A percentile compares a stretch with the other conserved stretches of the same genome.
These are phyloP conservation scores for Cyaniris semiargus DNA, from an alignment of 2,888 invertebrate species.

Conservation along the genomic window DNA sequence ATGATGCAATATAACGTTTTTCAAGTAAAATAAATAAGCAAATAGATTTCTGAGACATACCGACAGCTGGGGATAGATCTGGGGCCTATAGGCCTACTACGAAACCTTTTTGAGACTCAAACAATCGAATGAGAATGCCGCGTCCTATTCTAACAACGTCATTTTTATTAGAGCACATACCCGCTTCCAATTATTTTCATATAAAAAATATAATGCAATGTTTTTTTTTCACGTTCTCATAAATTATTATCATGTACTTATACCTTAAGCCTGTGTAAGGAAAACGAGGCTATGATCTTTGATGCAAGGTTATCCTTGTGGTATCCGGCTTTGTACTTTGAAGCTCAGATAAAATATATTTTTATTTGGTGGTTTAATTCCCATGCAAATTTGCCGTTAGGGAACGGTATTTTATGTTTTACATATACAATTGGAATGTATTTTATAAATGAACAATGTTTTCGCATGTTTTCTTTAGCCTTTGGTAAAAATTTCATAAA, in stretches of 20 bases:
- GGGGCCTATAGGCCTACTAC: too few relatives aligned
- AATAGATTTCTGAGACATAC: conserved; percentile 39
- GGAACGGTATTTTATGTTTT: background rate
- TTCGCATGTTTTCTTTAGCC: background rate
- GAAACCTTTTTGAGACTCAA: too few relatives aligned
- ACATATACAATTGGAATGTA: conserved; percentile 8
- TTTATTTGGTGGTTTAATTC: conserved; percentile 6
- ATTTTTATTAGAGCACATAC: too few relatives aligned
- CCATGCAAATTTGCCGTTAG: background rate
- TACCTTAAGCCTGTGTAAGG: conserved; percentile 4
- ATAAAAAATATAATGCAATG: background rate
- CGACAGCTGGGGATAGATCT: background rate
- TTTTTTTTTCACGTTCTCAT: background rate
- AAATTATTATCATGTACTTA: background rate
- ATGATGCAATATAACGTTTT: conserved; percentile 57
- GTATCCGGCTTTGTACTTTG: conserved; percentile 9
- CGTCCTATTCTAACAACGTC: too few relatives aligned
- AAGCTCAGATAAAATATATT: conserved; percentile 8
- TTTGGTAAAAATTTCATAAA: background rate
- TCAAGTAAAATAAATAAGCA: conserved; percentile 44
- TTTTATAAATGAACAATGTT: conserved; percentile 17
- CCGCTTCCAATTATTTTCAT: background rate
- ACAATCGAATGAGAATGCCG: too few relatives aligned
- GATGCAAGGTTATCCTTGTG: background rate
- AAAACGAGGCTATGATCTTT: conserved; percentile 26